Percentiles rank a stretch among this genome's conserved stretches.
Conservation (phyloP, 2,797 vertebrate species). For the Leucoraja ocellata region DNA sequence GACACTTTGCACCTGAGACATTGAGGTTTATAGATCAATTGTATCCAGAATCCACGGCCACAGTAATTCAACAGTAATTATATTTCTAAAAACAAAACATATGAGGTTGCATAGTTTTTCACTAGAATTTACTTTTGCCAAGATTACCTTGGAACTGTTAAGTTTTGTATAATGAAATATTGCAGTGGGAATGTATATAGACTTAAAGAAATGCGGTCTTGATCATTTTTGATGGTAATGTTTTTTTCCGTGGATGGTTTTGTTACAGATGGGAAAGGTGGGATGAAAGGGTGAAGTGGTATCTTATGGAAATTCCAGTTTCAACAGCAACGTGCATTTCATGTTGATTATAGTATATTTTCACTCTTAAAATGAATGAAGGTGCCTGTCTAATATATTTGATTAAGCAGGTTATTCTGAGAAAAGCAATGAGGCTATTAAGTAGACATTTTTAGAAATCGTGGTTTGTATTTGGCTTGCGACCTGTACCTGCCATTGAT, state of each 20-base stretch:
- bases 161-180: background rate
- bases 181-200: background rate
- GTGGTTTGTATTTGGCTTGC: no score
- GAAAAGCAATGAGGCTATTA: background rate
- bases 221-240: background rate
- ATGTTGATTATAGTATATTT: background rate
- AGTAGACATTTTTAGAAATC: background rate
- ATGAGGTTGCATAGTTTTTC: no score
- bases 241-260: background rate
- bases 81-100: background rate
- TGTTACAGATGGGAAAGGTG: no score
- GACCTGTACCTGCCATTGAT: no score
- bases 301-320: background rate
- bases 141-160: background rate
- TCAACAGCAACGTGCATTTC: background rate
- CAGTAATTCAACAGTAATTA: background rate
- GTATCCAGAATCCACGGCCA: background rate
- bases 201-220: background rate
- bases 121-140: background rate
- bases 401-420: background rate
- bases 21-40: background rate
- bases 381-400: background rate
- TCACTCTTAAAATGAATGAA: background rate
- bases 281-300: background rate
- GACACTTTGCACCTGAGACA: background rate